Percentiles rank a stretch among this genome's conserved stretches.
These are phyloP conservation scores for Pseudolaguvia tuberculata DNA, from an alignment of 2,113 vertebrate genomes.

Conservation along the genomic window DNA sequence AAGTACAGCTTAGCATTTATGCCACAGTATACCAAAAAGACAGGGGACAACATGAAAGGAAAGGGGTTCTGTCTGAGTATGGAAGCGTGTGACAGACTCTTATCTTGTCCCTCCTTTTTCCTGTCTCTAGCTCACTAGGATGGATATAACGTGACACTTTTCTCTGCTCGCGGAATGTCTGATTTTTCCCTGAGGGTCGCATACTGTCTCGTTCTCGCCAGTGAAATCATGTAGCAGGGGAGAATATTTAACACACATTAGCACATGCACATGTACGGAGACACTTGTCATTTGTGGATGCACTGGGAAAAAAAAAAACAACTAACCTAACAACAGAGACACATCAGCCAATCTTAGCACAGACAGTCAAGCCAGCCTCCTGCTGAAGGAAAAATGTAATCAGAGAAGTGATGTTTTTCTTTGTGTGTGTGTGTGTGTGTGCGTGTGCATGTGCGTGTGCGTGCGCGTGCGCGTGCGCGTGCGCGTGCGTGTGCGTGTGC, in stretches of 20 bases:
- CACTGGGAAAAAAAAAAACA: constrained; percentile 43
- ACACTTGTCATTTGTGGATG: neutral
- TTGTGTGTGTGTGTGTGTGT: neutral
- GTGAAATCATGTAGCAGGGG: constrained; percentile 44
- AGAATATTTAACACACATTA: constrained; percentile 41
- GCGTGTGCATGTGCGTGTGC: no score
- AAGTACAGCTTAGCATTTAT: constrained; percentile 30
- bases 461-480: no score
- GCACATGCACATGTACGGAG: constrained; percentile 31
- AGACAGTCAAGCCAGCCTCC: neutral
- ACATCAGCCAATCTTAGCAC: constrained; percentile 16
- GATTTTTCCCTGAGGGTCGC: constrained; percentile 23
- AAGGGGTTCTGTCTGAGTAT: constrained; percentile 12
- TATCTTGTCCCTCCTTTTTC: constrained; percentile 42
- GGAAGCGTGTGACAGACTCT: constrained; percentile 44
- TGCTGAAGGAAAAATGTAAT: constrained; percentile 30
- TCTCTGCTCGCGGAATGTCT: constrained; percentile 3
- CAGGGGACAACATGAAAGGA: constrained; percentile 30
- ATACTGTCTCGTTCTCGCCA: constrained; percentile 50
- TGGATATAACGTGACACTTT: constrained; percentile 49
- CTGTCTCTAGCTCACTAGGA: constrained; percentile 42
- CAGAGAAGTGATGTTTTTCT: constrained; percentile 24
- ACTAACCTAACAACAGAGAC: constrained; percentile 30
- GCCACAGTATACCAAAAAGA: constrained; percentile 24
- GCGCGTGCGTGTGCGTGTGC: no score